A percentile compares a stretch with the other conserved stretches of the same genome.
Evolutionary conservation across 2,797 vertebrate genomes (phyloP).

Genomic region (Sebastes minor): DNA sequence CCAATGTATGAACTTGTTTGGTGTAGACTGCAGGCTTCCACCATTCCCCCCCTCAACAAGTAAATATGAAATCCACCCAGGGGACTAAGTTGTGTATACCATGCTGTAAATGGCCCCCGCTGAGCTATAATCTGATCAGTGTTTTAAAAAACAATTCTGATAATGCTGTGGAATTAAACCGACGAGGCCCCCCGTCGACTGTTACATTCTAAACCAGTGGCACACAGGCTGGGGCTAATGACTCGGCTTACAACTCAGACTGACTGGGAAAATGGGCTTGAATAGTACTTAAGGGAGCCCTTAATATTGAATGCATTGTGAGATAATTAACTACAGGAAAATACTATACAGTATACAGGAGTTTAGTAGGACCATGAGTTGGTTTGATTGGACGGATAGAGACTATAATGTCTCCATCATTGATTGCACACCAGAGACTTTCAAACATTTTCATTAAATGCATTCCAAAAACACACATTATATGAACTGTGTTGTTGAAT

Average conservation of each 20-base stretch:
- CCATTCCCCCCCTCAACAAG: constrained; percentile 21
- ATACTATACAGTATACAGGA: constrained; percentile 56
- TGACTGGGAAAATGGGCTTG: constrained; percentile 78
- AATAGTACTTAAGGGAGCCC: constrained; percentile 79
- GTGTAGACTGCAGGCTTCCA: background rate
- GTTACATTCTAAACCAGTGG: constrained; percentile 79
- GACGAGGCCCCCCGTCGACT: constrained; percentile 76
- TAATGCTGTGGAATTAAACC: constrained; percentile 83
- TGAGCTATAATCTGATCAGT: constrained; percentile 85
- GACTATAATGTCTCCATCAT: constrained; percentile 2
- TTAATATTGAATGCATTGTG: constrained; percentile 75
- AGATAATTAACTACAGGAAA: constrained; percentile 79
- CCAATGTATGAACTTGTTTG: background rate
- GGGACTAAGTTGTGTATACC: constrained; percentile 66
- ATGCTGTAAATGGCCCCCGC: constrained; percentile 74
- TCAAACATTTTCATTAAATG: constrained; percentile 5
- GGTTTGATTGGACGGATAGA: constrained; percentile 11
- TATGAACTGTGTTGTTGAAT: background rate
- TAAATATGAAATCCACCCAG: constrained; percentile 59
- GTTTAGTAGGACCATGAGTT: constrained; percentile 13
- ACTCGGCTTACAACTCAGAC: constrained; percentile 74
- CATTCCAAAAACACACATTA: constrained; percentile 1
- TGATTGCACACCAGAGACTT: constrained; percentile 4
- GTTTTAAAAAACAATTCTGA: constrained; percentile 86
- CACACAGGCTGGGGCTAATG: constrained; percentile 77